Base-by-base conservation (phyloP, 2,113 vertebrate species). In the Dromas ardeola region DNA sequence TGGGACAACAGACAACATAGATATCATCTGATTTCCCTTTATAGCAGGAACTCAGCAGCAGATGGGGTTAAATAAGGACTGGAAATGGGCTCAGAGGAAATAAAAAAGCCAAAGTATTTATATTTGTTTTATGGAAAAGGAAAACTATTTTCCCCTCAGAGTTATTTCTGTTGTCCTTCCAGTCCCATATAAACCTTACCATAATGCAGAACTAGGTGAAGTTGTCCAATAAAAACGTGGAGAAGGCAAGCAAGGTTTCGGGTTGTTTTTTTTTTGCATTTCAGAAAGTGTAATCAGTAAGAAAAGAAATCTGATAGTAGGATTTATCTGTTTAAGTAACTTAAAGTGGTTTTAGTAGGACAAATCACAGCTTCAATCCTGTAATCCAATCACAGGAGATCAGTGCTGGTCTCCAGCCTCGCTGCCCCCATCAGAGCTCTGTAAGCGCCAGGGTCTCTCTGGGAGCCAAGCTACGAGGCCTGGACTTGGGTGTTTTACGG, bases 241-340 rank as follows among this genome's bases (percentile, higher is more conserved):
- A 80, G 38, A 80, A 86, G 47, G 53, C 11, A 61, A 42, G n/a
- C 18, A 61, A 81, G 29, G 6, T 11, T 76, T 76, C 5, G 15
- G 17, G 23, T 7, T 15, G 7, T 0, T 8, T 43, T 50, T 43
- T 40, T 50, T 87, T n/a, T 43, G 0, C 15, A 63, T 76, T 95
- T 93, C 66, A 80, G 76, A 66, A 95, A 90, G 82, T 58, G 29
- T 88, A 90, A 88, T 88, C 76, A 92, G 25, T 81, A 80, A 77
- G 73, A 84, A 82, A 92, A 83, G 9, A 81, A 87, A 90, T 85
- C 36, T 90, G 74, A 90, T 77, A 93, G 79, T n/a, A 66, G 67
- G 79, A 85, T 93, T 88, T 93, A 53, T 90, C 74, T 81, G 32
- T 87, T 79, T 93, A 96, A 95, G 58, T 82, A 81, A 88, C 62